These are phyloP conservation scores for Kuschelorhynchus macadamiae DNA, from an alignment of 2,888 invertebrate genomes.

Conservation along the genomic window DNA sequence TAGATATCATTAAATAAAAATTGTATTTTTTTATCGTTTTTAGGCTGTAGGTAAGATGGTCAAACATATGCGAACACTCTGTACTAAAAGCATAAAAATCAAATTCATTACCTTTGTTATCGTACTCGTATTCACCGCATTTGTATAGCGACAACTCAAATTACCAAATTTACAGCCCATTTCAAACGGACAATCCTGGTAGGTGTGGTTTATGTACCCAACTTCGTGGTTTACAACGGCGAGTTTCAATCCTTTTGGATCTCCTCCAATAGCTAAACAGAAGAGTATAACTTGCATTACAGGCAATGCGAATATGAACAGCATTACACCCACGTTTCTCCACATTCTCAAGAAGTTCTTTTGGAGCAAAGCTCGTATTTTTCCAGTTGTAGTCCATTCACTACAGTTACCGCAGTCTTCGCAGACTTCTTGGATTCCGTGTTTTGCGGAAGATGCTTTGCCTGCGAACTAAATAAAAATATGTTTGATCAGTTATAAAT, in stretches of 20 bases:
- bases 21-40: background rate
- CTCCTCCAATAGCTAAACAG: constrained; percentile 91
- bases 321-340: constrained; percentile 93
- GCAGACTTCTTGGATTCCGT: constrained; percentile 71
- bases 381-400: constrained; percentile 84
- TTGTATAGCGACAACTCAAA: constrained; percentile 79
- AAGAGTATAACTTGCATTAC: constrained; percentile 93
- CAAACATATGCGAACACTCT: no score
- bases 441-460: constrained; percentile 53
- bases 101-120: constrained; percentile 68
- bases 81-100: no score
- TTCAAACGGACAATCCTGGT: constrained; percentile 70
- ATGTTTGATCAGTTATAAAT: background rate
- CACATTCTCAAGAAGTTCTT: constrained; percentile 94
- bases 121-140: constrained; percentile 69
- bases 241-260: constrained; percentile 85
- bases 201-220: constrained; percentile 61
- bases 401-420: constrained; percentile 71
- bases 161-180: constrained; percentile 79
- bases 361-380: constrained; percentile 86
- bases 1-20: no score
- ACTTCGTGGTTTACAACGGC: constrained; percentile 83
- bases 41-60: background rate
- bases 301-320: constrained; percentile 94
- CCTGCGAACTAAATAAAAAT: constrained; percentile 53